Evolutionary conservation across 2,113 vertebrate species (phyloP).

Genomic region (Macrotis lagotis): DNA sequence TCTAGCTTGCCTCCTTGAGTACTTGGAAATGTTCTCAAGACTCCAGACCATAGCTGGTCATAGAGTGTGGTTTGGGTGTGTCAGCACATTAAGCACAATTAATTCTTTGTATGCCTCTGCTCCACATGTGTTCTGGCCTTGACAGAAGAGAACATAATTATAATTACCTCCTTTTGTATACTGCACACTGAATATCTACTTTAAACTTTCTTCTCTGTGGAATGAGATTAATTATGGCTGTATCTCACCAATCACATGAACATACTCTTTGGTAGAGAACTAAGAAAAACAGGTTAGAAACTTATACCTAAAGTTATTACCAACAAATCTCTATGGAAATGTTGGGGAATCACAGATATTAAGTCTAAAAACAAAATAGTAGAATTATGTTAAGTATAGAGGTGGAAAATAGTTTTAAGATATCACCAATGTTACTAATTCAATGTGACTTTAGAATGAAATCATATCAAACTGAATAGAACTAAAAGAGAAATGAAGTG

Average conservation of each 20-base stretch:
- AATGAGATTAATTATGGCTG: neutral
- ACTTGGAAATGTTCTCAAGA: neutral
- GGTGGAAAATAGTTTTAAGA: neutral
- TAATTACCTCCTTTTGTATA: neutral
- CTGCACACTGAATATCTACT: neutral
- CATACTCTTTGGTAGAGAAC: neutral
- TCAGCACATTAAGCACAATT: neutral
- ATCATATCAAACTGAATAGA: neutral
- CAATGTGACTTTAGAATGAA: neutral
- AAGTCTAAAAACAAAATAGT: neutral
- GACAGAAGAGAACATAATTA: neutral
- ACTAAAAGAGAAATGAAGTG: neutral
- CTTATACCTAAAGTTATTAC: neutral
- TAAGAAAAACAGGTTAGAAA: neutral
- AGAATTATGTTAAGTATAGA: neutral
- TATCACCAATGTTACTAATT: neutral
- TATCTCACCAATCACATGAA: neutral
- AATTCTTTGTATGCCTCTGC: neutral
- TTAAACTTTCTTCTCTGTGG: neutral
- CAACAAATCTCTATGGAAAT: neutral
- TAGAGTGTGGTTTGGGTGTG: no score
- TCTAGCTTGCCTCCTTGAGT: no score
- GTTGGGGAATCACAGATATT: neutral
- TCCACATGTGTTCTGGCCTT: neutral
- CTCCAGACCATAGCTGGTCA: neutral